Conservation (phyloP, 2,113 vertebrate genomes). For the Pelecanoides urinatrix region DNA sequence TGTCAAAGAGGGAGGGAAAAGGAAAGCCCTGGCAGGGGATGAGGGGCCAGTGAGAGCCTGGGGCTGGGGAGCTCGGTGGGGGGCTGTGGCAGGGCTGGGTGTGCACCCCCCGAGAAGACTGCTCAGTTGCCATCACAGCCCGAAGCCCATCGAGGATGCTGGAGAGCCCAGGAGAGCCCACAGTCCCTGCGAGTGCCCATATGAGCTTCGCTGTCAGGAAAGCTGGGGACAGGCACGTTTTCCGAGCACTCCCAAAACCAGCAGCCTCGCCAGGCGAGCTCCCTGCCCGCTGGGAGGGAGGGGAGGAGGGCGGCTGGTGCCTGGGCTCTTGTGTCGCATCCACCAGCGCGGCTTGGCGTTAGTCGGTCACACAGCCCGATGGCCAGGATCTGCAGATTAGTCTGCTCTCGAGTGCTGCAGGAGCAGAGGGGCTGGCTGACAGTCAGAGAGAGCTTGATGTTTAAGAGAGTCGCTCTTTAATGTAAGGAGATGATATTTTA, state of each 20-base stretch:
- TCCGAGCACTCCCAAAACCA: fast-evolving
- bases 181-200: fast-evolving
- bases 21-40: neutral
- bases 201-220: fast-evolving
- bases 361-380: neutral
- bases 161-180: neutral
- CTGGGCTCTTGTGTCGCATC: neutral
- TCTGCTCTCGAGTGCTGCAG: neutral
- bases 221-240: neutral
- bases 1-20: neutral
- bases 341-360: neutral
- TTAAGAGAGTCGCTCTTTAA: neutral
- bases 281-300: neutral
- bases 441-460: neutral
- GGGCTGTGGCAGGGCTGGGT: neutral
- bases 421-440: neutral
- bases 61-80: fast-evolving
- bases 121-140: neutral
- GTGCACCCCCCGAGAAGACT: neutral
- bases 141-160: neutral
- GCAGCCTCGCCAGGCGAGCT: neutral
- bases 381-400: neutral
- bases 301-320: neutral
- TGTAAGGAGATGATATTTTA: neutral
- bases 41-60: neutral